A percentile compares a stretch with the other conserved stretches of the same genome.
These are phyloP conservation scores for Pangasius sanitwongsei DNA, from an alignment of 2,797 vertebrate species.

Conservation along the genomic window DNA sequence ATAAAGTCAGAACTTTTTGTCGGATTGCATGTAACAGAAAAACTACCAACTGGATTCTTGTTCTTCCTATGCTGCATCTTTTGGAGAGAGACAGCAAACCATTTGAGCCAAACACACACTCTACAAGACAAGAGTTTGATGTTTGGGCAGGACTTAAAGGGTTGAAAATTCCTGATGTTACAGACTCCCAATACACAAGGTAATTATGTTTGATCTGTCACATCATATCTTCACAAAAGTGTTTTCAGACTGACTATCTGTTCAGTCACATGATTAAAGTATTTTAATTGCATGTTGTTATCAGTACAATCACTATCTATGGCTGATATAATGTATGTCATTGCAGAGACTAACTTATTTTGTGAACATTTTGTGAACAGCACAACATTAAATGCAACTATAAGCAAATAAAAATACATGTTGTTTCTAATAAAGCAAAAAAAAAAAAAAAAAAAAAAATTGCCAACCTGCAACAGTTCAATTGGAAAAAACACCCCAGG, in stretches of 20 bases:
- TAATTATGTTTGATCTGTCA: background rate
- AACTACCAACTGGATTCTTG: conserved; percentile 75
- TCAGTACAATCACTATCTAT: too few relatives aligned
- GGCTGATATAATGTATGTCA: too few relatives aligned
- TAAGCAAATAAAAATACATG: background rate
- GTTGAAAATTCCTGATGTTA: background rate
- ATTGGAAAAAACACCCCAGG: too few relatives aligned
- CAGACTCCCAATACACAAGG: conserved; percentile 3
- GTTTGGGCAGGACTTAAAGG: conserved; percentile 27
- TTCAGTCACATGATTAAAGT: too few relatives aligned
- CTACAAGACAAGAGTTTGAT: background rate
- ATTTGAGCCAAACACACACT: conserved; percentile 16
- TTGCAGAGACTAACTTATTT: too few relatives aligned
- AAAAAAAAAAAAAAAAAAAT: background rate
- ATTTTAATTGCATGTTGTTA: too few relatives aligned
- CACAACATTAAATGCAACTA: too few relatives aligned
- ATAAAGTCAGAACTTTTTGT: fast-evolving
- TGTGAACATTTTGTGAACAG: too few relatives aligned
- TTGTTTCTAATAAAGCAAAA: background rate
- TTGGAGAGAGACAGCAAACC: conserved; percentile 57
- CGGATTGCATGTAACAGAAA: background rate
- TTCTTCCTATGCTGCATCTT: conserved; percentile 83
- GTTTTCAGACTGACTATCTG: background rate
- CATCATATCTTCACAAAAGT: background rate
- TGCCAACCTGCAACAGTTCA: too few relatives aligned